Evolutionary conservation across 1,140 invertebrate species (phyloP), one percentile per base, ranked within the genome.

Genomic region (Aplysia californica): DNA sequence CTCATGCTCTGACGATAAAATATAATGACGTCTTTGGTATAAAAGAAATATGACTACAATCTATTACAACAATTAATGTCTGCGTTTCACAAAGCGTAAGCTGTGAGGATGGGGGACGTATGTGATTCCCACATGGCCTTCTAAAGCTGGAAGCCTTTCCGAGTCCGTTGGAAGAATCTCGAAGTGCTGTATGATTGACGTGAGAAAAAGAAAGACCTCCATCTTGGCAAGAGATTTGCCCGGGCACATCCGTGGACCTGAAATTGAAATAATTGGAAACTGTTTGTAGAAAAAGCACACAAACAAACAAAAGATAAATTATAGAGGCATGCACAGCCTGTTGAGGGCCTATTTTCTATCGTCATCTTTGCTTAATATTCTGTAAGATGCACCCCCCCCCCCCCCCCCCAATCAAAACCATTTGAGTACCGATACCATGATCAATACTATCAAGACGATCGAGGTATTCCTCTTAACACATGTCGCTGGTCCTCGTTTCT

Each of bases 131-230:
- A 80, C 39, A 4, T 66, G 58, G 4, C 80, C 80, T 15, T 83
- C 66, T n/a, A 81, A 67, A 3, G 65, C 29, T 15, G 82, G 82
- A 23, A 81, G 64, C 29, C 31, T 38, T n/a, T 70, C 77, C 18
- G 41, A 36, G 0, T 55, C 21, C 33, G 76, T 55, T 18, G 71
- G 76, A 96, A 23, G 96, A 6, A 83, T 65, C 23, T 77, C 74
- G 73, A 80, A 83, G 33, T 68, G 66, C 61, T 82, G 80, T 1
- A 84, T 29, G 31, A 84, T 69, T 23, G 75, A 75, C 31, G 79
- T 71, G 3, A 84, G 36, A 31, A 82, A 80, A 6, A 78, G 73
- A 50, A 82, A 84, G 18, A 82, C 50, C 36, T 84, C 82, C 77
- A 82, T 78, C 29, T 70, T 66, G 10, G 79, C 82, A 21, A 84